phyloP scores from a whole-genome alignment of 2,888 invertebrate species.

The Hydraecia micacea region DNA sequence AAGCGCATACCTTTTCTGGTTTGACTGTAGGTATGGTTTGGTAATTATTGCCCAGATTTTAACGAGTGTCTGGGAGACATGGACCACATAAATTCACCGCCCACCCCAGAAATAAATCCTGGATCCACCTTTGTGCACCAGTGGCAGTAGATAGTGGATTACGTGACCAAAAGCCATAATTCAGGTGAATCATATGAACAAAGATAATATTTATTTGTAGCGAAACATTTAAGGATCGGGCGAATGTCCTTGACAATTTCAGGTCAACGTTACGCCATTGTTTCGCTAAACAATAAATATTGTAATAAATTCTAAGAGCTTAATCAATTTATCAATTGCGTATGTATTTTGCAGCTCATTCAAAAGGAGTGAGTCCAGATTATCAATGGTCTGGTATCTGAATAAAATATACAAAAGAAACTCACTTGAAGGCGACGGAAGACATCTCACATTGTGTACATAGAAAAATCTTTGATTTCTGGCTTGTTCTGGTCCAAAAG shows the following conservation, averaged over 20 bases:
- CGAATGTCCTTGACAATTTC: not conserved
- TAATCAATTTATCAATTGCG: not conserved
- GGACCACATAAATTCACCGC: not conserved
- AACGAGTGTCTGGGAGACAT: not conserved
- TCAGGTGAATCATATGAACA: constrained; percentile 6
- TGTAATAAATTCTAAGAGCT: constrained; percentile 15
- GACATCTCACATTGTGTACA: constrained; percentile 81
- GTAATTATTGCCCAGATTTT: not conserved
- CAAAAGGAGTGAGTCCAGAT: not conserved
- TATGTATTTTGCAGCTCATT: not conserved
- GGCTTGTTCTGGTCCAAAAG: constrained; percentile 77
- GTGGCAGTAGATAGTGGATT: not conserved
- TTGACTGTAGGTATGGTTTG: not conserved
- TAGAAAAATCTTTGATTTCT: constrained; percentile 80
- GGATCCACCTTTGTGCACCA: not conserved
- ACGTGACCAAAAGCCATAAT: not conserved
- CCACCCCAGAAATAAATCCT: not conserved
- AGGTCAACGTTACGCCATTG: constrained; percentile 1
- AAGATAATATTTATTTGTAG: not conserved
- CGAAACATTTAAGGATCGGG: not conserved
- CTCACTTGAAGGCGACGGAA: constrained; percentile 83
- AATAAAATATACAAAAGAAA: constrained; percentile 40
- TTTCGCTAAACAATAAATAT: constrained; percentile 7
- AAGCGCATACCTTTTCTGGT: not conserved
- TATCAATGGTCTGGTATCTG: not conserved